Evolutionary conservation across 2,888 invertebrate species (phyloP).

Genomic region (Yponomeuta malinellus): DNA sequence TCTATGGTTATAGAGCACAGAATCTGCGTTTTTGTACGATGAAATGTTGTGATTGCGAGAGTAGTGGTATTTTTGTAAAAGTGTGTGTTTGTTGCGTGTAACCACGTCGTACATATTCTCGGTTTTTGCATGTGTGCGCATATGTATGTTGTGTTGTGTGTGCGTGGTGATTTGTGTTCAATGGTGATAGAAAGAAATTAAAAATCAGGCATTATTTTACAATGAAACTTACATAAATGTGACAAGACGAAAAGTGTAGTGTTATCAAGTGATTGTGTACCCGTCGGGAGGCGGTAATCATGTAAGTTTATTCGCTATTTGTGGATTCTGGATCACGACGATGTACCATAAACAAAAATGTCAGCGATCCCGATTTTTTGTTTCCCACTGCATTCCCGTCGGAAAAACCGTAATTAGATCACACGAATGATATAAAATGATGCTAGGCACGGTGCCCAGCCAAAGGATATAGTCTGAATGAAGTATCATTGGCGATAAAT

Average conservation of each 20-base stretch:
- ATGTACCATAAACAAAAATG: slow-evolving; percentile 78
- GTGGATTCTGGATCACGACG: slow-evolving; percentile 73
- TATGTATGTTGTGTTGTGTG: slow-evolving; percentile 73
- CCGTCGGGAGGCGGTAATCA: slow-evolving; percentile 75
- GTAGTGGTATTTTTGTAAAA: slow-evolving; percentile 5
- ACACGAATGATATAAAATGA: slow-evolving; percentile 71
- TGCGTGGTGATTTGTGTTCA: slow-evolving; percentile 77
- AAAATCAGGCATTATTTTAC: slow-evolving; percentile 67
- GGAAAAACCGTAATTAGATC: slow-evolving; percentile 69
- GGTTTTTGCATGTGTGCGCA: slow-evolving; percentile 43
- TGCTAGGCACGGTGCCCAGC: slow-evolving; percentile 60
- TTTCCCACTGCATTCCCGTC: slow-evolving; percentile 71
- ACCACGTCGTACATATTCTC: not conserved
- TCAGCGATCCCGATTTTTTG: slow-evolving; percentile 77
- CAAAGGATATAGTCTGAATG: slow-evolving; percentile 40
- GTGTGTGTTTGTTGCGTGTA: not conserved
- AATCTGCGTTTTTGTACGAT: not conserved
- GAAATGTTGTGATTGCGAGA: not conserved
- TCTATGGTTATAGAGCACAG: slow-evolving; percentile 6
- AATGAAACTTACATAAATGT: slow-evolving; percentile 72
- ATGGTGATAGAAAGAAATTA: slow-evolving; percentile 74
- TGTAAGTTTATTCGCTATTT: slow-evolving; percentile 74
- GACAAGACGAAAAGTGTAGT: slow-evolving; percentile 67
- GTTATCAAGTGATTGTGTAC: slow-evolving; percentile 71
- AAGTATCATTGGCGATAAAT: slow-evolving; percentile 57